Evolutionary conservation across 2,113 vertebrate genomes (phyloP).

Genomic region (Atractosteus spatula): DNA sequence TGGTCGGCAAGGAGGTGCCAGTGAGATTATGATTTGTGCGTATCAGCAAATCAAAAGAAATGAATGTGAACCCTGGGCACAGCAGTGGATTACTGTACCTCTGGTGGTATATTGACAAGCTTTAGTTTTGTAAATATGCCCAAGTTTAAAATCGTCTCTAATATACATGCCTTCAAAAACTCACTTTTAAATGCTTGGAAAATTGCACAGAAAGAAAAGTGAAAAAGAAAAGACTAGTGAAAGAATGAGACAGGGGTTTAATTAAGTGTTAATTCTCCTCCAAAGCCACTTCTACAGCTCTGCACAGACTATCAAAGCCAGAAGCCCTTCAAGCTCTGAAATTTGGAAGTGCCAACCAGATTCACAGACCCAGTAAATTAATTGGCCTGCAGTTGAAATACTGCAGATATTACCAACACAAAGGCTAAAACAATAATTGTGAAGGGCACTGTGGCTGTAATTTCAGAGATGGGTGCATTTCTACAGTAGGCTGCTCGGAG

Average conservation of each 20-base stretch:
- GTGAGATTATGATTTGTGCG: neutral
- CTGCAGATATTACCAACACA: neutral
- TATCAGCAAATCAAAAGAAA: neutral
- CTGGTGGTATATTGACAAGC: neutral
- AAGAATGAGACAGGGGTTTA: neutral
- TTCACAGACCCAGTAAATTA: conserved; percentile 11
- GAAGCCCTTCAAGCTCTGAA: neutral
- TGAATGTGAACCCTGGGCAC: neutral
- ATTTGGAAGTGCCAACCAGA: neutral
- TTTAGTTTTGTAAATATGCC: neutral
- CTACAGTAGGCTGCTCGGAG: too few relatives aligned
- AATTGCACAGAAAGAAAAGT: neutral
- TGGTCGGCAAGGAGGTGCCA: neutral
- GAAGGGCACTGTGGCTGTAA: too few relatives aligned
- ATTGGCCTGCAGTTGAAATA: conserved; percentile 5
- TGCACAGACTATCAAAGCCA: too few relatives aligned
- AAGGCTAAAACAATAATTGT: neutral
- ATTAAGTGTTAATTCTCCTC: too few relatives aligned
- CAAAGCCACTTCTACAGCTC: too few relatives aligned
- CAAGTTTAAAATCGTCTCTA: neutral
- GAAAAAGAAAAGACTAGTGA: neutral
- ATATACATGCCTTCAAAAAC: neutral
- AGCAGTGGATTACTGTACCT: neutral
- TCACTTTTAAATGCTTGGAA: neutral
- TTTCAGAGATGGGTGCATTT: too few relatives aligned